These are phyloP conservation scores for Eupithecia centaureata DNA, from an alignment of 2,888 invertebrate genomes.

Conservation along the genomic window DNA sequence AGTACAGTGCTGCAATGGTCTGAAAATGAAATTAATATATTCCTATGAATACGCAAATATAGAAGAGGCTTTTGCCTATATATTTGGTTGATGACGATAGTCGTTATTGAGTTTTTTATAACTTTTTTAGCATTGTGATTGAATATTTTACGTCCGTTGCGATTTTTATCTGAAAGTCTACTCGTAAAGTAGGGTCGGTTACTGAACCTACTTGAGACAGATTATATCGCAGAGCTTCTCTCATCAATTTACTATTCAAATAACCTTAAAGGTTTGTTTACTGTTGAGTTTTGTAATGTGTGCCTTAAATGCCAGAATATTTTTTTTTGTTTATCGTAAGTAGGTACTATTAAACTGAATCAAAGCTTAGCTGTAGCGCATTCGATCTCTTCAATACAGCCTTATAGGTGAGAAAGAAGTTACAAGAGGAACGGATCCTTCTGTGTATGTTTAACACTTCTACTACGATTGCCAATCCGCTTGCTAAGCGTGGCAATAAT, in stretches of 20 bases:
- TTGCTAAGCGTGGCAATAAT: background rate
- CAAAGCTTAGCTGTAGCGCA: too few species aligned
- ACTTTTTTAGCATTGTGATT: too few species aligned
- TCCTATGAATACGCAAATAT: background rate
- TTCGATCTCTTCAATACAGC: too few species aligned
- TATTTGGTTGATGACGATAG: too few species aligned
- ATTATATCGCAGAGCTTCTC: background rate
- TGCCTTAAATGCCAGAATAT: background rate
- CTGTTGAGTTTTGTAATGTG: background rate
- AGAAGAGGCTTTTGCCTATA: background rate
- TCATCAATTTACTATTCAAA: background rate
- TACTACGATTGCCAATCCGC: background rate
- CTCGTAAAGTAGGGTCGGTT: background rate
- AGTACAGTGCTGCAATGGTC: slow-evolving; percentile 60
- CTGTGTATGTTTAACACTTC: background rate
- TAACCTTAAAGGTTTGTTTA: background rate
- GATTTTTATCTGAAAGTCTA: background rate
- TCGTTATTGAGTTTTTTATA: too few species aligned
- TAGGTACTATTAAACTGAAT: too few species aligned
- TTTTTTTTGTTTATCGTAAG: too few species aligned
- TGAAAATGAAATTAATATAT: slow-evolving; percentile 32
- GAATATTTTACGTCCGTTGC: too few species aligned
- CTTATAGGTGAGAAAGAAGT: too few species aligned
- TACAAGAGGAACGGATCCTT: too few species aligned
- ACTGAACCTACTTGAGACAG: background rate